phyloP scores from a whole-genome alignment of 2,888 invertebrate genomes.

The Eupithecia pulchellata region DNA sequence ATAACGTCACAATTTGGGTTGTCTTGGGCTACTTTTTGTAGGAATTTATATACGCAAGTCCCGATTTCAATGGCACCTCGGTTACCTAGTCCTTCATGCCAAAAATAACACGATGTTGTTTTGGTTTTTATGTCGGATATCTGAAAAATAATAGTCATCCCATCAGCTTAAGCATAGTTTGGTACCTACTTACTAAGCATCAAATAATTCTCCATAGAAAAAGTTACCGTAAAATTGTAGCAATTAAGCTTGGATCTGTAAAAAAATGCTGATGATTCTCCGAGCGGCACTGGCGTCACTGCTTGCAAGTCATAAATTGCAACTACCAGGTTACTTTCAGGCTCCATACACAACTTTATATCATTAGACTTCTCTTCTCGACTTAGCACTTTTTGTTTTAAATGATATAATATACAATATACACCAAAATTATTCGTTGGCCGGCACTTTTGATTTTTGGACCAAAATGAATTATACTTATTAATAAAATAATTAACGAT shows the following conservation, averaged over 20 bases:
- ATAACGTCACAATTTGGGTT: background rate
- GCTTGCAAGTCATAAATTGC: constrained; percentile 14
- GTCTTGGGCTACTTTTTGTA: background rate
- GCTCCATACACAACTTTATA: background rate
- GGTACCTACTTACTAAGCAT: no score
- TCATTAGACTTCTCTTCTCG: background rate
- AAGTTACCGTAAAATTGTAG: constrained; percentile 4
- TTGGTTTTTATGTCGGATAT: background rate
- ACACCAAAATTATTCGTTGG: background rate
- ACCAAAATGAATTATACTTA: no score
- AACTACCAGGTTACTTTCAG: background rate
- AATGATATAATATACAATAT: background rate
- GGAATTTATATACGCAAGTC: background rate
- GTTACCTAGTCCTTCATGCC: constrained; percentile 8
- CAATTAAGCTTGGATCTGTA: constrained; percentile 12
- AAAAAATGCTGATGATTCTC: constrained; percentile 2
- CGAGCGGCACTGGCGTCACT: constrained; percentile 7
- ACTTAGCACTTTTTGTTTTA: background rate
- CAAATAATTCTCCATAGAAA: no score
- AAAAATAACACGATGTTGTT: constrained; percentile 9
- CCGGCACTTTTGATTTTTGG: constrained; percentile 9
- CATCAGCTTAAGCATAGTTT: no score
- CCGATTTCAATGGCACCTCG: constrained; percentile 9
- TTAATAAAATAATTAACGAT: no score
- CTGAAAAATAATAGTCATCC: constrained; percentile 2